These are phyloP conservation scores for Limosa lapponica DNA, from an alignment of 2,797 vertebrate species.

Conservation along the genomic window DNA sequence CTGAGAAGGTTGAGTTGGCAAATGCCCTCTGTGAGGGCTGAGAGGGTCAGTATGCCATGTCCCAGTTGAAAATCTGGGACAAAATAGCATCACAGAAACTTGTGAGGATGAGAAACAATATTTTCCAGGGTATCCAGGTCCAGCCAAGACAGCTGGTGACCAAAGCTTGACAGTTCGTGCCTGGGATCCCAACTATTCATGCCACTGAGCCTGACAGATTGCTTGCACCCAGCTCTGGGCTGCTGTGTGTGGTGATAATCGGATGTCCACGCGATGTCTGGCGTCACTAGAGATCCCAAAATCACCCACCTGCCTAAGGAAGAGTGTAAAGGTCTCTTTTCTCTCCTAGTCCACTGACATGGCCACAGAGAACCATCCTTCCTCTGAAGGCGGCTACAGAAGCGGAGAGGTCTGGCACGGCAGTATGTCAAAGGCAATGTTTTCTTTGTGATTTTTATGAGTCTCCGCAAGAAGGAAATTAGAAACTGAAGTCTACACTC, in stretches of 20 bases:
- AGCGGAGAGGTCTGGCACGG: neutral
- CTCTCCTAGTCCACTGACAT: neutral
- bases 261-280: neutral
- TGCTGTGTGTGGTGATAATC: fast-evolving
- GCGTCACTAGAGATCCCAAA: neutral
- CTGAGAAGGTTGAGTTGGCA: neutral
- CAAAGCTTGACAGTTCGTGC: neutral
- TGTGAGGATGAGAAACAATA: neutral
- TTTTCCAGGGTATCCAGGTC: neutral
- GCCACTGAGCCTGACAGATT: neutral
- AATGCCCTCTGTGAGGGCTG: neutral
- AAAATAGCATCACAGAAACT: neutral
- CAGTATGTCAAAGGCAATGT: neutral
- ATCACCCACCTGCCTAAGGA: neutral
- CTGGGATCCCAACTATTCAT: neutral
- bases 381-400: neutral
- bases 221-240: neutral
- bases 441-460: constrained; percentile 41
- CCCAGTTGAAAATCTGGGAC: neutral
- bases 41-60: neutral
- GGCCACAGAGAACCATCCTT: neutral
- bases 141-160: neutral
- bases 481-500: constrained; percentile 39
- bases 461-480: constrained; percentile 42
- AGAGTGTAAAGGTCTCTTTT: neutral